Base-by-base conservation (phyloP, 2,888 invertebrate species). In the Podabrus alpinus region DNA sequence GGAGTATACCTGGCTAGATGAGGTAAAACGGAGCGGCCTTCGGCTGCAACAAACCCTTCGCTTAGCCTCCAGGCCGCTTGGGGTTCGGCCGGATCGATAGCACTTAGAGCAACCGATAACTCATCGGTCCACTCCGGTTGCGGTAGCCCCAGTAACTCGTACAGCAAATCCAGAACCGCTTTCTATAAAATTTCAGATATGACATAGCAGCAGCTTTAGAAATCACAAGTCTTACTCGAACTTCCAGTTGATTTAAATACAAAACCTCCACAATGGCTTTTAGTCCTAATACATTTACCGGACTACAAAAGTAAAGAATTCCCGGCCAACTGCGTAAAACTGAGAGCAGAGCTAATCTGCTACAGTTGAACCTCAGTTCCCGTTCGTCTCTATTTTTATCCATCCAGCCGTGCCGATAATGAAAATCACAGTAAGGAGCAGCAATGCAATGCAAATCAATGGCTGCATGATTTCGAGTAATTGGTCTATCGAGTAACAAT, bases 31-130 rank as follows among this genome's bases (percentile, higher is more conserved):
- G 92, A 91, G 74, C 92, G 92, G 66, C 97, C 97, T 88, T 98
- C 98, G 73, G 95, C 94, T 13, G 95, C 96, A n/a, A 98, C 94
- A 86, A 98, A 98, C 45, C 97, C 98, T 86, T 97, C 97, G 81
- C 93, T 93, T 21, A 98, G 88, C 81, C 95, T 91, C 97, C 97
- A 98, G 0, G 93, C 90, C 79, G 97, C 95, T 86, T 92, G 92
- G 82, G 93, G 93, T 85, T 93, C 93, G 19, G 94, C 94, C 3
- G 96, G 96, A 90, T 97, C 96, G 76, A 97, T 93, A 60, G 96
- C 95, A 79, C 94, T 92, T 78, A 98, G 88, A 1, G 97, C 97
- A 59, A 95, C 94, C 64, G 94, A 93, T 81, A 97, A 94, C 86
- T 98, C 97, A 83, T 96, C 96, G 1, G 97, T 96, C 97, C 97